Conservation (phyloP, 2,888 invertebrate genomes). For the Drosophila affinis region DNA sequence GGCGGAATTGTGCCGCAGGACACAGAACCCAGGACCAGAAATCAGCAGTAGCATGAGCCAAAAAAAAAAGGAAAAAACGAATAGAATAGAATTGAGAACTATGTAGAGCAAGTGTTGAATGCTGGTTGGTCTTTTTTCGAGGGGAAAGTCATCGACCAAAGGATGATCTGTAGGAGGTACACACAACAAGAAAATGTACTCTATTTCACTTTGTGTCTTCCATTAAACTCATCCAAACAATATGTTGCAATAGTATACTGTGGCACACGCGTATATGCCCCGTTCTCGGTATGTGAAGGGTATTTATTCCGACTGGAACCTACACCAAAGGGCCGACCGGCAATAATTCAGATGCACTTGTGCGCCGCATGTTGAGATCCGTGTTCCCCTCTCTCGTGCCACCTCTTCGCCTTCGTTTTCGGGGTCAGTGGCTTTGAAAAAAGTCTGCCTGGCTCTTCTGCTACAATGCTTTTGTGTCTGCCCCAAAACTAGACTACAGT, state of each 20-base stretch:
- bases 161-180: not conserved
- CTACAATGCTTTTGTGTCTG: constrained; percentile 53
- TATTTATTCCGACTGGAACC: not conserved
- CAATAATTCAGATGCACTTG: constrained; percentile 71
- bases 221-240: not conserved
- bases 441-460: constrained; percentile 59
- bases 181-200: not conserved
- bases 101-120: constrained; percentile 42
- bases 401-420: constrained; percentile 44
- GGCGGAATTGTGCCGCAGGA: constrained; percentile 78
- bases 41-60: constrained; percentile 34
- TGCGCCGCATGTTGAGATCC: constrained; percentile 69
- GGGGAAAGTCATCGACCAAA: constrained; percentile 46
- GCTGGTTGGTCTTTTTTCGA: constrained; percentile 25
- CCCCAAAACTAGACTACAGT: constrained; percentile 64
- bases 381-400: constrained; percentile 35
- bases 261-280: not conserved
- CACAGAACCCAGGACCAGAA: constrained; percentile 15
- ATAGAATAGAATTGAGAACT: constrained; percentile 29
- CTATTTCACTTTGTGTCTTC: not conserved
- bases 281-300: not conserved
- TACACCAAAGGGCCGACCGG: constrained; percentile 34
- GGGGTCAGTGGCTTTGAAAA: constrained; percentile 78
- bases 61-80: constrained; percentile 7
- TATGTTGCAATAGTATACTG: not conserved